Evolutionary conservation across 2,113 vertebrate genomes (phyloP).

Genomic region (Neofelis nebulosa): DNA sequence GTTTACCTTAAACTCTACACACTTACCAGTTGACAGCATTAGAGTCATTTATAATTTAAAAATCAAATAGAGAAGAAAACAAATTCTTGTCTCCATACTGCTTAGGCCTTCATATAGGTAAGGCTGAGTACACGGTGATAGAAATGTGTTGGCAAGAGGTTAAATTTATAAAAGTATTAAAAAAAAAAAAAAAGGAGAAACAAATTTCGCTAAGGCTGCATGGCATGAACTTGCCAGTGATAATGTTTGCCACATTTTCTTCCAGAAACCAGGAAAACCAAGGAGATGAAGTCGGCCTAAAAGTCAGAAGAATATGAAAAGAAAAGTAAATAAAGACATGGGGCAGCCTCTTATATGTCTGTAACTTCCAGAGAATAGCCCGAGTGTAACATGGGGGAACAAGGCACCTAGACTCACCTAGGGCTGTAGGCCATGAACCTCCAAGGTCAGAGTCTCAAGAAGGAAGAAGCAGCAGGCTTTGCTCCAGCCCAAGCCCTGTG

Average conservation of each 20-base stretch:
- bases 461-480: background rate
- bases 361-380: constrained; percentile 49
- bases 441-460: constrained; percentile 50
- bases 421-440: background rate
- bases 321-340: constrained; percentile 12
- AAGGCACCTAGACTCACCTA: background rate
- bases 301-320: background rate
- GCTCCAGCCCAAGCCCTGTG: background rate
- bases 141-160: constrained; percentile 1
- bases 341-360: background rate
- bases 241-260: background rate
- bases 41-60: constrained; percentile 25
- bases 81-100: constrained; percentile 3
- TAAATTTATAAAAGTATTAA: constrained; percentile 44
- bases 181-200: background rate
- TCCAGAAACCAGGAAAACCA: constrained; percentile 46
- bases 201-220: background rate
- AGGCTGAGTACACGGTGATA: background rate
- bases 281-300: background rate
- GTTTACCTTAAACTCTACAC: constrained; percentile 59
- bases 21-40: constrained; percentile 8
- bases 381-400: background rate
- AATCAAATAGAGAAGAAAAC: constrained; percentile 45
- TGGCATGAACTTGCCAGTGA: background rate
- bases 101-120: background rate